Percentiles rank a stretch among this genome's conserved stretches.
Evolutionary conservation across 92 coral and sea anemone genomes (phyloP).

Genomic region (Montipora capitata): DNA sequence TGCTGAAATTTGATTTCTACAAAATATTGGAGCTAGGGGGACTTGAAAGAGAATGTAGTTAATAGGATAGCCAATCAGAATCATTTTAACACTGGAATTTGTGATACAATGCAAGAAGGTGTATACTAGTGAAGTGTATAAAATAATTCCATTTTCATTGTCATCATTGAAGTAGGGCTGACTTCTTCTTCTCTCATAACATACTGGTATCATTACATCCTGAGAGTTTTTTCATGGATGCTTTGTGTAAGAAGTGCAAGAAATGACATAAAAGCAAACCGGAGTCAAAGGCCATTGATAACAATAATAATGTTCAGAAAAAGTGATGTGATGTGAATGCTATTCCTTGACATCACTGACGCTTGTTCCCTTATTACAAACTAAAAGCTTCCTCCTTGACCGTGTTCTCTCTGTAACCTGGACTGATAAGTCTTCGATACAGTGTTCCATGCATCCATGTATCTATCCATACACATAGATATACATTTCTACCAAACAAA

Average conservation of each 20-base stretch:
- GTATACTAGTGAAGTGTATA: too few species aligned
- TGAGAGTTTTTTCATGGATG: too few species aligned
- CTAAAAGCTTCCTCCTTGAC: slow-evolving; percentile 52
- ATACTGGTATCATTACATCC: too few species aligned
- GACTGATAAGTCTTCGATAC: slow-evolving; percentile 90
- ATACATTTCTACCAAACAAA: slow-evolving; percentile 88
- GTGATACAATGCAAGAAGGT: too few species aligned
- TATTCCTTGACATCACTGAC: background rate
- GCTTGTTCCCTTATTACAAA: background rate
- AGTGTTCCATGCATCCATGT: slow-evolving; percentile 98
- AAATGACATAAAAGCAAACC: background rate
- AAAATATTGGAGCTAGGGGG: too few species aligned
- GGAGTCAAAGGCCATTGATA: background rate
- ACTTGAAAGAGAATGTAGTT: too few species aligned
- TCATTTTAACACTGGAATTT: too few species aligned
- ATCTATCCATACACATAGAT: slow-evolving; percentile 97
- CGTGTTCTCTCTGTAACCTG: slow-evolving; percentile 90
- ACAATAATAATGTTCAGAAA: background rate
- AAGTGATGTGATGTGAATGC: background rate
- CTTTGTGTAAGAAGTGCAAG: background rate
- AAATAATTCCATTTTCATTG: too few species aligned
- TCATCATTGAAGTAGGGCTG: background rate
- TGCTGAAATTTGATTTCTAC: too few species aligned
- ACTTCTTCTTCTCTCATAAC: too few species aligned
- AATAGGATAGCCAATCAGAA: too few species aligned